Evolutionary conservation across 1,140 invertebrate genomes (phyloP), one percentile per base, ranked within the genome.

Genomic region (Neodiprion fabricii): DNA sequence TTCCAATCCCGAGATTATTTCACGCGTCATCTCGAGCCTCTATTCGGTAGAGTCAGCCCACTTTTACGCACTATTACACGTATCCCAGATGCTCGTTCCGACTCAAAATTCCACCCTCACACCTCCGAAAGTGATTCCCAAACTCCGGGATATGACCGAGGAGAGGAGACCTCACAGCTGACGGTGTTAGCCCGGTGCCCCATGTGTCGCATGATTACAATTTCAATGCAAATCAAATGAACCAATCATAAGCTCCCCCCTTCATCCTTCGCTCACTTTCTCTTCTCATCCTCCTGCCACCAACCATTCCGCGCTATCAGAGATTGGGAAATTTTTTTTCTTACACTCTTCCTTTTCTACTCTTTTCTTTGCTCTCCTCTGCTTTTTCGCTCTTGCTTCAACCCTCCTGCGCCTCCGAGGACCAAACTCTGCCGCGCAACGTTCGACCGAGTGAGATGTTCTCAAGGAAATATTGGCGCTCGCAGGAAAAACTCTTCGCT

Each of bases 141-240:
- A 47, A 23, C 28, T 21, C 67, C 12, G 40, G 17, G 17, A 69
- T 23, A 21, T 21, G 17, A 69, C 61, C 61, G 17, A 65, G 61
- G 12, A 69, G 67, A 14, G 67, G 21, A 47, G 12, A 69, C 21
- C 40, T 21, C 0, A 69, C 17, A 21, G 14, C 67, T 11, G 23
- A 21, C 11, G 67, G 67, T 69, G 67, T 50, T 50, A 71, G 48
- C 21, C 70, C 53, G 53, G 53, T 14, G 70, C 40, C 28, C 28
- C 78, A 79, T 79, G 75, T 79, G 78, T 78, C 75, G 76, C 76
- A 74, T 78, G 75, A 79, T 79, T 79, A 79, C 78, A 78, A 79
- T 79, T 79, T 75, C 76, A 67, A 79, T 79, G 78, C 78, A 79
- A 79, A 79, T 79, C 76, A 73, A 79, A 79, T 78, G 78, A 76